These are phyloP conservation scores for Galagoides demidoff DNA, from an alignment of 2,797 vertebrate genomes.

Conservation along the genomic window DNA sequence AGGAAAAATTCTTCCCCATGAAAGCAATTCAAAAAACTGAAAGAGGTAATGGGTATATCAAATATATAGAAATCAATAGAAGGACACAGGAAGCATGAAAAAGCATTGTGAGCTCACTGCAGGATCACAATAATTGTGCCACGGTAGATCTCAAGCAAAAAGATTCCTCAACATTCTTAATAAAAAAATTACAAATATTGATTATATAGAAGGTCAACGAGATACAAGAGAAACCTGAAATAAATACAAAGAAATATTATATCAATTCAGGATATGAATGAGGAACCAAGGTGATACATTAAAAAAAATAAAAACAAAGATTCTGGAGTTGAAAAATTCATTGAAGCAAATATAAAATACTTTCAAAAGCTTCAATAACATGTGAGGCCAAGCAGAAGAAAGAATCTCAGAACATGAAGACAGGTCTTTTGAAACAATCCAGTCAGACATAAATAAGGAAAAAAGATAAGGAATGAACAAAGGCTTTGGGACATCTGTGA, in stretches of 20 bases:
- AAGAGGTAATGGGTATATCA: neutral
- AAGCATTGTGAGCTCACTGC: neutral
- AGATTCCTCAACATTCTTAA: neutral
- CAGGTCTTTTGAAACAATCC: no score
- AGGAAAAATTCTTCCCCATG: neutral
- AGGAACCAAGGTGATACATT: neutral
- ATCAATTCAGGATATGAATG: neutral
- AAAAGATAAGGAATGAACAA: no score
- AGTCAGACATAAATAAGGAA: no score
- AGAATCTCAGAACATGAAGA: no score
- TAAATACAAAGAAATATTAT: neutral
- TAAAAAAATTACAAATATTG: neutral
- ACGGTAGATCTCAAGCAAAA: neutral
- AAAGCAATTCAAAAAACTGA: neutral
- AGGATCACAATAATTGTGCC: neutral
- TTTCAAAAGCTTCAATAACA: no score
- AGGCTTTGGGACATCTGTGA: no score
- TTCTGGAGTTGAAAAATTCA: no score
- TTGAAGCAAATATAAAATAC: no score
- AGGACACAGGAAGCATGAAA: neutral
- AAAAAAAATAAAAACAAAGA: neutral
- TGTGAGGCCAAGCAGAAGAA: no score
- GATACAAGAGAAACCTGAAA: neutral
- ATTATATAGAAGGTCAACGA: neutral
- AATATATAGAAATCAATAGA: neutral